phyloP scores from a whole-genome alignment of 2,888 invertebrate genomes.

The Cheilosia urbana region DNA sequence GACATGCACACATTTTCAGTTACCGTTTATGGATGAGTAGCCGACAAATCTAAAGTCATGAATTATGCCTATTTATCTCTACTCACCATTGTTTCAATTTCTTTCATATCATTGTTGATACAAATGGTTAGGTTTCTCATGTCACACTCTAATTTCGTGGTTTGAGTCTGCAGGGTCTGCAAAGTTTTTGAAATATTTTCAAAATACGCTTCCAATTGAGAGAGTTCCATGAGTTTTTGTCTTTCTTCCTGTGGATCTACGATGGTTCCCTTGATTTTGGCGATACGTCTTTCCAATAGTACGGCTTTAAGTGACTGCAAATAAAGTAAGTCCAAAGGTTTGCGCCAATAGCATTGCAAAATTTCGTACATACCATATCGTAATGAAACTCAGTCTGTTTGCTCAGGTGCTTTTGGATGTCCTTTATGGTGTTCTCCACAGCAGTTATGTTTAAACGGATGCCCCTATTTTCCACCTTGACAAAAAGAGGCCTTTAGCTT shows the following conservation, averaged over 20 bases:
- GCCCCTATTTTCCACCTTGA: constrained; percentile 79
- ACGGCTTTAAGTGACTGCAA: constrained; percentile 83
- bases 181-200: constrained; percentile 83
- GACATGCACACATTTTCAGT: too few relatives aligned
- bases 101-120: constrained; percentile 84
- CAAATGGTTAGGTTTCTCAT: constrained; percentile 85
- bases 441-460: constrained; percentile 77
- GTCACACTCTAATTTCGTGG: constrained; percentile 86
- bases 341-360: background rate
- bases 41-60: too few relatives aligned
- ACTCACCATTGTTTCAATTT: constrained; percentile 82
- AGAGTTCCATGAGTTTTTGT: constrained; percentile 82
- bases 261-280: constrained; percentile 81
- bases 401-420: constrained; percentile 84
- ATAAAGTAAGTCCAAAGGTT: constrained; percentile 5
- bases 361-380: constrained; percentile 84
- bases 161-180: constrained; percentile 84
- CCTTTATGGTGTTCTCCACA: constrained; percentile 77
- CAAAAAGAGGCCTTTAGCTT: constrained; percentile 18
- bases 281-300: constrained; percentile 83
- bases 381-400: constrained; percentile 87
- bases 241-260: constrained; percentile 81
- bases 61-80: too few relatives aligned
- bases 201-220: constrained; percentile 83
- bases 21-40: too few relatives aligned